Evolutionary conservation across 2,797 vertebrate genomes (phyloP).

Genomic region (Gallinago stenura): DNA sequence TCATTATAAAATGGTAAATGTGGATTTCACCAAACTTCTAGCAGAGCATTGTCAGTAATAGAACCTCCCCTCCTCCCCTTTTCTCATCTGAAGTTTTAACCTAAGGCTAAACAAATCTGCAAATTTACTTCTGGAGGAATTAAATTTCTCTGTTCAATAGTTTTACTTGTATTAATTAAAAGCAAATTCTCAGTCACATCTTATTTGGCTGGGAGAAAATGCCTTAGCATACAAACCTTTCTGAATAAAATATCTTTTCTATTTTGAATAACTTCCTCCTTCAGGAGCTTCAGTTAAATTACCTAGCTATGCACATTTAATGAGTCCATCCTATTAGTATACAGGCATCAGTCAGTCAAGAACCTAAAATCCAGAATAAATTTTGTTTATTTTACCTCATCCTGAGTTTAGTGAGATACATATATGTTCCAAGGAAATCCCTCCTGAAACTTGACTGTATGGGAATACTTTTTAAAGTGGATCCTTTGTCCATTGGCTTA

Average conservation of each 20-base stretch:
- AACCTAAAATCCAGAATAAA: not conserved
- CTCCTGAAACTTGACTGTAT: not conserved
- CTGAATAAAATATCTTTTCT: constrained; percentile 18
- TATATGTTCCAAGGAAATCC: not conserved
- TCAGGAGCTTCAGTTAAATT: not conserved
- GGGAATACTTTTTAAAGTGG: not conserved
- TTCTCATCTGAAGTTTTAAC: not conserved
- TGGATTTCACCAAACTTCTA: not conserved
- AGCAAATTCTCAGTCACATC: constrained; percentile 24
- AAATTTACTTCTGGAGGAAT: constrained; percentile 46
- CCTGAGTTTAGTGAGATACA: not conserved
- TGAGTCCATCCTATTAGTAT: not conserved
- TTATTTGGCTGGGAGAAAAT: constrained; percentile 35
- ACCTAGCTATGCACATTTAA: not conserved
- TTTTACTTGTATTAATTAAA: constrained; percentile 65
- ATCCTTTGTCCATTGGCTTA: not conserved
- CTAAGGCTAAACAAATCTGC: constrained; percentile 12
- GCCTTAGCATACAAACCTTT: not conserved
- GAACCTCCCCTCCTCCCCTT: not conserved
- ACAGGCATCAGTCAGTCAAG: not conserved
- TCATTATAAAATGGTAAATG: not conserved
- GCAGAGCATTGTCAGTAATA: not conserved
- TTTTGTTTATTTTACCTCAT: not conserved
- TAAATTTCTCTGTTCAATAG: constrained; percentile 69
- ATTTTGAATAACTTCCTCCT: not conserved